Evolutionary conservation across 2,113 vertebrate species (phyloP).

Genomic region (Psettodes erumei): DNA sequence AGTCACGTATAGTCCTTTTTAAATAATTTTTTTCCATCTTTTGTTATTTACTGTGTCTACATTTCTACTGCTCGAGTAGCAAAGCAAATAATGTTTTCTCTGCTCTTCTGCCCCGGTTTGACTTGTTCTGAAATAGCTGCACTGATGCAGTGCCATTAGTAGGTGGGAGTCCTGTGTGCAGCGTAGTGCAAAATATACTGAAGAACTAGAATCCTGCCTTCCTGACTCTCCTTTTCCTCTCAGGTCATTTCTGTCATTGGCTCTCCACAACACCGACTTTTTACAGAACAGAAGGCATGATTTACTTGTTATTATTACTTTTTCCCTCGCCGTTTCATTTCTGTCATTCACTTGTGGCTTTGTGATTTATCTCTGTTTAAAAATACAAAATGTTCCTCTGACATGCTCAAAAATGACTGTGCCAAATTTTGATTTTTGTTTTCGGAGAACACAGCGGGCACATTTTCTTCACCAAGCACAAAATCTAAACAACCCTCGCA

Average conservation of each 20-base stretch:
- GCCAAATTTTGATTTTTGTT: not conserved
- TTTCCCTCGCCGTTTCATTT: not conserved
- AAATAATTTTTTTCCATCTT: not conserved
- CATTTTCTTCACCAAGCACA: slow-evolving; percentile 2
- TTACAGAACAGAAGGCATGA: not conserved
- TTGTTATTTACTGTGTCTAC: not conserved
- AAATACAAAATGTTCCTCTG: no score
- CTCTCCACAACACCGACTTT: not conserved
- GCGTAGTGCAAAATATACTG: not conserved
- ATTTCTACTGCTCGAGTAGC: not conserved
- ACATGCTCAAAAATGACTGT: no score
- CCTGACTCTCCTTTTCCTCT: not conserved
- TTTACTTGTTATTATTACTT: not conserved
- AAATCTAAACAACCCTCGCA: slow-evolving; percentile 22
- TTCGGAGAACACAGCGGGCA: not conserved
- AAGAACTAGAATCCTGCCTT: not conserved
- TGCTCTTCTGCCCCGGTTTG: not conserved
- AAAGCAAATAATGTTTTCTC: not conserved
- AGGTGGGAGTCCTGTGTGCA: slow-evolving; percentile 3
- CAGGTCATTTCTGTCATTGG: not conserved
- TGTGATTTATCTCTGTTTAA: no score
- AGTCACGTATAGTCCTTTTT: not conserved
- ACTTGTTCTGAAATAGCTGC: slow-evolving; percentile 14
- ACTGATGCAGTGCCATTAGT: slow-evolving; percentile 17
- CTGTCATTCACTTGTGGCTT: not conserved